A percentile compares a stretch with the other conserved stretches of the same genome.
These are phyloP conservation scores for Atopsyche davidsoni DNA, from an alignment of 1,140 invertebrate species.

Conservation along the genomic window DNA sequence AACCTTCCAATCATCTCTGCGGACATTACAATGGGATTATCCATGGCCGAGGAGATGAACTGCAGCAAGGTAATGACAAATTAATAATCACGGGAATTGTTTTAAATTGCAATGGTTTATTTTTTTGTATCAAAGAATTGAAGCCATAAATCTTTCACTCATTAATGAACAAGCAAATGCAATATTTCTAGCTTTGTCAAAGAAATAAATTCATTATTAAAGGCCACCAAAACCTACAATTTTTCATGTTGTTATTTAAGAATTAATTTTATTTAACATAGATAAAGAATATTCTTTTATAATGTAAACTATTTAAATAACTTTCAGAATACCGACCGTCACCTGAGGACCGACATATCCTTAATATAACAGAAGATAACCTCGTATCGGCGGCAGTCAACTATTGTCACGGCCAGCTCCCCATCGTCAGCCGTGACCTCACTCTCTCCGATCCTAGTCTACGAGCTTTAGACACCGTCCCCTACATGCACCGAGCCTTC, in stretches of 20 bases:
- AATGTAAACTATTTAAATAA: too few species aligned
- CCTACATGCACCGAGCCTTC: conserved; percentile 61
- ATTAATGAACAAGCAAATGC: too few species aligned
- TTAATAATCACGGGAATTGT: not conserved
- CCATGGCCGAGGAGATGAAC: conserved; percentile 11
- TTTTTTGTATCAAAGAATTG: too few species aligned
- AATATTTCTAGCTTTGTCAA: too few species aligned
- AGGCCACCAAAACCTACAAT: too few species aligned
- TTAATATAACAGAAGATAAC: conserved; percentile 72
- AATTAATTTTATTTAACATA: too few species aligned
- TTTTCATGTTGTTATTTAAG: too few species aligned
- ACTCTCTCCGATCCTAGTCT: conserved; percentile 61
- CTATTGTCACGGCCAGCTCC: conserved; percentile 71
- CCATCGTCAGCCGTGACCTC: conserved; percentile 65
- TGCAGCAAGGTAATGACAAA: conserved; percentile 13
- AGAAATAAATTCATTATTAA: too few species aligned
- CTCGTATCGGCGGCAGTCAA: conserved; percentile 73
- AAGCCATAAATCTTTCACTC: too few species aligned
- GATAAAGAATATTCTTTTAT: too few species aligned
- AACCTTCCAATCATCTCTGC: conserved; percentile 24
- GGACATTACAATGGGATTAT: conserved; percentile 21
- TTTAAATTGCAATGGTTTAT: too few species aligned
- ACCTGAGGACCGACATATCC: conserved; percentile 50
- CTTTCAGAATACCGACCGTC: conserved; percentile 43
- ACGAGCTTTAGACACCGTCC: conserved; percentile 59